phyloP scores from a whole-genome alignment of 2,797 vertebrate species.

The Hylomyscus alleni region DNA sequence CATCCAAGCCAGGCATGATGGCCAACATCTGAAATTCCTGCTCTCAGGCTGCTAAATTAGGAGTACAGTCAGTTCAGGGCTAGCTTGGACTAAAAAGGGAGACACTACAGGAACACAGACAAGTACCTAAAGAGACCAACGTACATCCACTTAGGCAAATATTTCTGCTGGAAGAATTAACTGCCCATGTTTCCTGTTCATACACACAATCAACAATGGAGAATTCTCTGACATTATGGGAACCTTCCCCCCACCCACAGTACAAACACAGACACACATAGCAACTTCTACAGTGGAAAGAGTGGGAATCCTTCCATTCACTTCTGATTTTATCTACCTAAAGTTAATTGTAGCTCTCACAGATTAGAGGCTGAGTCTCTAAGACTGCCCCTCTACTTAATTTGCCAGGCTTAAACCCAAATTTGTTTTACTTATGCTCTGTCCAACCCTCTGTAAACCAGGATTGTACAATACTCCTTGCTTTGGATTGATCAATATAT shows the following conservation, averaged over 20 bases:
- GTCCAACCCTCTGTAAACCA: not conserved
- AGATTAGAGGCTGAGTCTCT: too few relatives aligned
- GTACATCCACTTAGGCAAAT: not conserved
- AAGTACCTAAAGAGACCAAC: not conserved
- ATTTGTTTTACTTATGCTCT: not conserved
- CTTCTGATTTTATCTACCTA: not conserved
- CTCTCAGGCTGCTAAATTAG: not conserved
- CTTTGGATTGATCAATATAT: not conserved
- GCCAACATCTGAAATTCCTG: not conserved
- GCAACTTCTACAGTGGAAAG: not conserved
- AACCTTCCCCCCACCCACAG: not conserved
- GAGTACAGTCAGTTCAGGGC: not conserved
- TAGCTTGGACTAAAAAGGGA: not conserved
- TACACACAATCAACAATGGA: not conserved
- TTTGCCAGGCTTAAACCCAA: not conserved
- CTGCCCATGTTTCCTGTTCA: not conserved
- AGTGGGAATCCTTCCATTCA: not conserved
- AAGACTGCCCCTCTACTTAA: not conserved
- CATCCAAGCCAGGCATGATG: not conserved
- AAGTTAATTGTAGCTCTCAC: not conserved
- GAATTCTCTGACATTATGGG: not conserved
- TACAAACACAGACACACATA: too few relatives aligned
- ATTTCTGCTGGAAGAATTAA: not conserved
- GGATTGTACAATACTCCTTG: accelerated
- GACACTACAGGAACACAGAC: not conserved